Evolutionary conservation across 2,888 invertebrate species (phyloP).

Genomic region (Drosophila neutralis): DNA sequence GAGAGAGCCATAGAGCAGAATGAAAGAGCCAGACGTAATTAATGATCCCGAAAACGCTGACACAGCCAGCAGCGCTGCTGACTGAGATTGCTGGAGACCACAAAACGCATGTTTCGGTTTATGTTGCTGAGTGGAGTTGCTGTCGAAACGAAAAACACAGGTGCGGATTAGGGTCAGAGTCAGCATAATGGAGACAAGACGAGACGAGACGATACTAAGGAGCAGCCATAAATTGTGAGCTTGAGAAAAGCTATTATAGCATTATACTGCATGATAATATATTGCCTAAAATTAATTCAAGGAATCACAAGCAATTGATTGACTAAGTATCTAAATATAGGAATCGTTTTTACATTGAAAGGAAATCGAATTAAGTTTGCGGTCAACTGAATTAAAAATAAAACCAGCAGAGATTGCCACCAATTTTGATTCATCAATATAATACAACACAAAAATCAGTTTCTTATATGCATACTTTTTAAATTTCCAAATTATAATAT

Average conservation of each 20-base stretch:
- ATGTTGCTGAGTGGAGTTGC: constrained; percentile 39
- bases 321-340: not conserved
- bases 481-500: not conserved
- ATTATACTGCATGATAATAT: constrained; percentile 23
- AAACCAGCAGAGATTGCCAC: not conserved
- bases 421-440: constrained; percentile 29
- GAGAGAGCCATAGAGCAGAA: not conserved
- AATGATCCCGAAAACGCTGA: constrained; percentile 81
- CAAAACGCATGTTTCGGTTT: constrained; percentile 66
- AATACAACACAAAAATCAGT: not conserved
- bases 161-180: constrained; percentile 76
- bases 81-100: constrained; percentile 41
- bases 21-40: constrained; percentile 64
- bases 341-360: constrained; percentile 35
- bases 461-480: not conserved
- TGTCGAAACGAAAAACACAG: constrained; percentile 62
- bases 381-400: constrained; percentile 22
- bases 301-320: constrained; percentile 25
- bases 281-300: not conserved
- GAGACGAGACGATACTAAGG: constrained; percentile 1
- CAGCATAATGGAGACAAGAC: constrained; percentile 4
- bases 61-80: constrained; percentile 33
- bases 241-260: constrained; percentile 26
- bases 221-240: constrained; percentile 43
- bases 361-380: constrained; percentile 18